Conservation (phyloP, 2,113 vertebrate species). For the Ptyas mucosa region DNA sequence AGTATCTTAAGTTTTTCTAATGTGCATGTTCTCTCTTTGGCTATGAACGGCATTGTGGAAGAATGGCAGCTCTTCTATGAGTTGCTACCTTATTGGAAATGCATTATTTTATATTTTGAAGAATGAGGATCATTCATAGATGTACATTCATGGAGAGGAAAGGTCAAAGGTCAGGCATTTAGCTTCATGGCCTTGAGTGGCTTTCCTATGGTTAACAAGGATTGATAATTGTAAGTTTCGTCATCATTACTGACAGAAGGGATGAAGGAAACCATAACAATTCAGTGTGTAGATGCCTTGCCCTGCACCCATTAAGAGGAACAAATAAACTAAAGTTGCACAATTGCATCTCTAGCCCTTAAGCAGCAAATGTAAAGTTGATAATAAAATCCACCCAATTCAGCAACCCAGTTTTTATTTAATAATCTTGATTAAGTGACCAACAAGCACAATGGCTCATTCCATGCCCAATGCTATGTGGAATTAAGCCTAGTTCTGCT, state of each 20-base stretch:
- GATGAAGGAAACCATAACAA: background rate
- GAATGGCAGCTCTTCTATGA: constrained; percentile 38
- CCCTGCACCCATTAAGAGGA: background rate
- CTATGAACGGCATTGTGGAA: constrained; percentile 62
- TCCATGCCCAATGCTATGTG: background rate
- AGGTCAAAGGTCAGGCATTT: constrained; percentile 23
- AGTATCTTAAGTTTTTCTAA: constrained; percentile 57
- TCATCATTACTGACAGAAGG: background rate
- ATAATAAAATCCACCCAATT: background rate
- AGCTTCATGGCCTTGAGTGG: constrained; percentile 19
- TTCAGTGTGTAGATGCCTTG: background rate
- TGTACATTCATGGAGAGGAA: background rate
- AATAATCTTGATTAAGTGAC: background rate
- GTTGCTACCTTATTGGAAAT: constrained; percentile 54
- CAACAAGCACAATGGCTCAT: background rate
- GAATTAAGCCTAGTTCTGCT: background rate
- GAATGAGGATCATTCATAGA: constrained; percentile 27
- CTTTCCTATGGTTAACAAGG: background rate
- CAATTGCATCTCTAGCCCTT: background rate
- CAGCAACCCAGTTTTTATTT: background rate
- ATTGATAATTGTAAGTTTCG: background rate
- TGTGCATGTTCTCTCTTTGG: constrained; percentile 53
- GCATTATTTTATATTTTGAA: constrained; percentile 59
- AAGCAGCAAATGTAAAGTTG: background rate
- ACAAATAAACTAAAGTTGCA: background rate